Percentiles rank a stretch among this genome's conserved stretches.
phyloP scores from a whole-genome alignment of 2,797 vertebrate genomes.

The Phyllotis vaccarum region DNA sequence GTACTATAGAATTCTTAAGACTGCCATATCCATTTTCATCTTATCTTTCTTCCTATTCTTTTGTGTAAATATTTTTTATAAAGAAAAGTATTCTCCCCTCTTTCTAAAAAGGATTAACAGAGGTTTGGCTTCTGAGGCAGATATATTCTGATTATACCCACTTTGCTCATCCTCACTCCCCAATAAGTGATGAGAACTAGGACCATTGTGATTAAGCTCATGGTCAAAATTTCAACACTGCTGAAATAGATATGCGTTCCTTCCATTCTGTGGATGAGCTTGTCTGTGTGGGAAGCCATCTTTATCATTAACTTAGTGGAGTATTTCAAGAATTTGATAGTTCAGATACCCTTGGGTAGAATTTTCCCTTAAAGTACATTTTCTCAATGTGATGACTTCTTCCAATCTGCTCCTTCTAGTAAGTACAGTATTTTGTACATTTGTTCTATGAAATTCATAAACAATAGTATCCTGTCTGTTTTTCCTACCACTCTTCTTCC shows the following conservation, averaged over 20 bases:
- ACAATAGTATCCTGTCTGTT: background rate
- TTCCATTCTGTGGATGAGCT: background rate
- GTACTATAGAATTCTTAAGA: slow-evolving; percentile 18
- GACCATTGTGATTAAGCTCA: background rate
- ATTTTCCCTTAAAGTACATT: background rate
- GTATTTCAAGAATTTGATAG: background rate
- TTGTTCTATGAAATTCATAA: background rate
- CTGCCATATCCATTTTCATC: slow-evolving; percentile 40
- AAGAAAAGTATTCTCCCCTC: background rate
- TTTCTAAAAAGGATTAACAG: slow-evolving; percentile 28
- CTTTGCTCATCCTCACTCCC: background rate
- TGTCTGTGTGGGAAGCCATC: background rate
- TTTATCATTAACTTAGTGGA: slow-evolving; percentile 5
- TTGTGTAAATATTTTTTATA: slow-evolving; percentile 20
- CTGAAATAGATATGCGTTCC: slow-evolving; percentile 36
- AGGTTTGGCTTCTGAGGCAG: slow-evolving; percentile 21
- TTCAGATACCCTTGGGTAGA: background rate
- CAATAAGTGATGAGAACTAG: slow-evolving; percentile 2
- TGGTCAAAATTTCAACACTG: slow-evolving; percentile 37
- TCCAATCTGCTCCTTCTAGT: background rate
- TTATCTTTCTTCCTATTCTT: slow-evolving; percentile 27
- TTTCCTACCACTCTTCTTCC: background rate
- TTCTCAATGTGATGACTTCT: background rate
- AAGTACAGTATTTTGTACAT: background rate
- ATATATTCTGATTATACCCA: slow-evolving; percentile 22